These are phyloP conservation scores for Dreissena polymorpha DNA, from an alignment of 1,140 invertebrate genomes.

Conservation along the genomic window DNA sequence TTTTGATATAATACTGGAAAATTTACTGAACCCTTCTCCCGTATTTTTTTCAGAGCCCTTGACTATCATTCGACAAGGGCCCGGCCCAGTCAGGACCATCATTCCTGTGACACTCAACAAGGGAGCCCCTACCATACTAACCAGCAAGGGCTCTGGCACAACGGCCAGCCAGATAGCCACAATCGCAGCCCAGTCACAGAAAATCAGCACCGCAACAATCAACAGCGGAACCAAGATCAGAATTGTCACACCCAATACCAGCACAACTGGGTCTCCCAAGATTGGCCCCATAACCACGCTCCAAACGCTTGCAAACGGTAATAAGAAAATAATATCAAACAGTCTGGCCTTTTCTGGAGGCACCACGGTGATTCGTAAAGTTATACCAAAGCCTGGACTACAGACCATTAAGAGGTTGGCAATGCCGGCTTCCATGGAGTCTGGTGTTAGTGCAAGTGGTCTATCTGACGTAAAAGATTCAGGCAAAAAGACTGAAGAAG, in stretches of 20 bases:
- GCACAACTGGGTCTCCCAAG: conserved; percentile 19
- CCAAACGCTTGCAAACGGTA: conserved; percentile 30
- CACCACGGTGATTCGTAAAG: conserved; percentile 25
- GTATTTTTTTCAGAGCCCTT: conserved; percentile 42
- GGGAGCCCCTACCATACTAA: neutral
- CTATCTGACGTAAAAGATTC: neutral
- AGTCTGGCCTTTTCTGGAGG: conserved; percentile 14
- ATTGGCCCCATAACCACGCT: conserved; percentile 46
- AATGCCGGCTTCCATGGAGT: neutral
- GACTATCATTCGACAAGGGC: conserved; percentile 49
- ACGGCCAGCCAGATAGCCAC: conserved; percentile 12
- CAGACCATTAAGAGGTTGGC: conserved; percentile 16
- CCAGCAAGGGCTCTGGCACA: neutral
- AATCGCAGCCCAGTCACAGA: conserved; percentile 47
- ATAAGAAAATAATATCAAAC: conserved; percentile 33
- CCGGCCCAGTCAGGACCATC: conserved; percentile 39
- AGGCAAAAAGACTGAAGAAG: conserved; percentile 2
- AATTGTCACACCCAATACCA: conserved; percentile 44
- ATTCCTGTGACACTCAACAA: conserved; percentile 33
- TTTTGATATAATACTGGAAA: too few relatives aligned
- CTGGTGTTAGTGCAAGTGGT: neutral
- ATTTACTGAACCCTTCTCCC: too few relatives aligned
- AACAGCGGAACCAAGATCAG: conserved; percentile 27
- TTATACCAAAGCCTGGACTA: neutral
- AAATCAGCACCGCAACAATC: conserved; percentile 1